Evolutionary conservation across 2,888 invertebrate genomes (phyloP).

Genomic region (Thera obeliscata): DNA sequence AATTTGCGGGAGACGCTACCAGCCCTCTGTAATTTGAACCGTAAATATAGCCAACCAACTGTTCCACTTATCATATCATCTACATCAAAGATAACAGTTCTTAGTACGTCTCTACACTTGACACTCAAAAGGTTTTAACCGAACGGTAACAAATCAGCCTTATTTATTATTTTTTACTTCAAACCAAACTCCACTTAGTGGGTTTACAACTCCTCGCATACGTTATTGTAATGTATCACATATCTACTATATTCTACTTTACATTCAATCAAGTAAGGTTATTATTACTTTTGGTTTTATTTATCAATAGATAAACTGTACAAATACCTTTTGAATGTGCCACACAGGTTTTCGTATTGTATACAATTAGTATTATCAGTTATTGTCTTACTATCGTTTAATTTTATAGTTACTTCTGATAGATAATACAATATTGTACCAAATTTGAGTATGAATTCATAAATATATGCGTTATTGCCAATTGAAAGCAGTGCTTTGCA

Average conservation of each 20-base stretch:
- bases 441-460: constrained; percentile 25
- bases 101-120: constrained; percentile 25
- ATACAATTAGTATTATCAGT: constrained; percentile 23
- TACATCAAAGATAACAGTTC: constrained; percentile 54
- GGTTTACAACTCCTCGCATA: constrained; percentile 33
- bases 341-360: constrained; percentile 40
- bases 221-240: not conserved
- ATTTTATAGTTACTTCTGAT: constrained; percentile 18
- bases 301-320: constrained; percentile 45
- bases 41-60: constrained; percentile 53
- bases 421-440: constrained; percentile 15
- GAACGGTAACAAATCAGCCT: constrained; percentile 41
- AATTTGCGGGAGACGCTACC: constrained; percentile 56
- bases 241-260: not conserved
- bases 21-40: constrained; percentile 58
- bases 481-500: constrained; percentile 25
- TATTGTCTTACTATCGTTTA: constrained; percentile 16
- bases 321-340: constrained; percentile 38
- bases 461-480: constrained; percentile 33
- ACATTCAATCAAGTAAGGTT: not conserved
- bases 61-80: constrained; percentile 56
- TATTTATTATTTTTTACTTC: constrained; percentile 49
- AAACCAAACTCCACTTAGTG: constrained; percentile 49
- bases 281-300: constrained; percentile 18
- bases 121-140: constrained; percentile 45